Evolutionary conservation across 2,113 vertebrate species (phyloP).

Genomic region (Malurus elegans): DNA sequence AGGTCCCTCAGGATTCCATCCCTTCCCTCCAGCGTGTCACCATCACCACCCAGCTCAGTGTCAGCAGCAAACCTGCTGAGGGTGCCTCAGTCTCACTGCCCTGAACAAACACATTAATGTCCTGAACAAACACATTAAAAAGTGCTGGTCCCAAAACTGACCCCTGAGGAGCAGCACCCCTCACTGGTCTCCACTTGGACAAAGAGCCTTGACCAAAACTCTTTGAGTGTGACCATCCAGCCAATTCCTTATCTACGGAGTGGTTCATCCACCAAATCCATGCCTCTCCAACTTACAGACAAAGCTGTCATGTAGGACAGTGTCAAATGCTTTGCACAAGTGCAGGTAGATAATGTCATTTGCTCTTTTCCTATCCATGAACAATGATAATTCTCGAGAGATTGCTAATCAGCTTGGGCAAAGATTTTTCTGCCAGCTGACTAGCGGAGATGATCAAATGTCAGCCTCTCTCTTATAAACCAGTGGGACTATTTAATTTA

Average conservation of each 20-base stretch:
- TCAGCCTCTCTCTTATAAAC: neutral
- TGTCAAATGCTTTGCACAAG: neutral
- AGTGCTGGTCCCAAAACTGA: accelerated
- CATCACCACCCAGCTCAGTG: neutral
- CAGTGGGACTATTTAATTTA: neutral
- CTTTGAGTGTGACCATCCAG: neutral
- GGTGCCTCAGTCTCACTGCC: neutral
- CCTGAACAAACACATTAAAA: neutral
- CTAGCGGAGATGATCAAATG: neutral
- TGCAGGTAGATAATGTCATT: neutral
- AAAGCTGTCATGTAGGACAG: neutral
- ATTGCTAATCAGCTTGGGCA: neutral
- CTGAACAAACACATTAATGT: neutral
- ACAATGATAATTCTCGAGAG: neutral
- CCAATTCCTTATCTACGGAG: neutral
- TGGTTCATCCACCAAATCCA: neutral
- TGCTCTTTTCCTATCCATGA: neutral
- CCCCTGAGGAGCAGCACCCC: neutral
- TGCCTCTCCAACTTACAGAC: neutral
- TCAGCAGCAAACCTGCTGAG: neutral
- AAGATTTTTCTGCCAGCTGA: neutral
- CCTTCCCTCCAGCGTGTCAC: neutral
- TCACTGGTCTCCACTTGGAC: neutral
- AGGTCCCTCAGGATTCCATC: neutral
- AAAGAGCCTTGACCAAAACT: neutral